Evolutionary conservation across 2,888 invertebrate genomes (phyloP).

Genomic region (Meandrusa payeni): DNA sequence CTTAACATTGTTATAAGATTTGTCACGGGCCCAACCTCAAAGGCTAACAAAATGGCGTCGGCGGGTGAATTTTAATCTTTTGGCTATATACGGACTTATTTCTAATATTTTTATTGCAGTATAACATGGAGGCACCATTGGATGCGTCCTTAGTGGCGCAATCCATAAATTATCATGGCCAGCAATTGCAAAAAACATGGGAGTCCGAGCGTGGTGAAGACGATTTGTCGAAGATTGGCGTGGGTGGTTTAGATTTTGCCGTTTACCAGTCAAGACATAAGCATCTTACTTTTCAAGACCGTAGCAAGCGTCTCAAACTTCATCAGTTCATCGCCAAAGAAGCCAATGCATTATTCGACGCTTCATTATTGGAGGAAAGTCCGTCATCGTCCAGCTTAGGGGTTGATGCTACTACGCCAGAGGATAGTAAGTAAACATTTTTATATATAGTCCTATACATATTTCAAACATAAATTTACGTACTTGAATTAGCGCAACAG

Average conservation of each 20-base stretch:
- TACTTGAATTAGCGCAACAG: too few relatives aligned
- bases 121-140: constrained; percentile 62
- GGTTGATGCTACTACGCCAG: constrained; percentile 73
- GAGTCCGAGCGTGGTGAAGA: constrained; percentile 91
- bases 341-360: constrained; percentile 87
- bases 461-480: too few relatives aligned
- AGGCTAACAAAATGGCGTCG: constrained; percentile 26
- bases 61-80: too few relatives aligned
- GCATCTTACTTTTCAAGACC: constrained; percentile 90
- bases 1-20: not conserved
- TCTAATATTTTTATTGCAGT: not conserved
- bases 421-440: constrained; percentile 79
- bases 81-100: not conserved
- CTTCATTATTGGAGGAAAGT: constrained; percentile 67
- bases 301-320: constrained; percentile 90
- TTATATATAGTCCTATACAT: too few relatives aligned
- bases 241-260: constrained; percentile 84
- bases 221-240: constrained; percentile 84
- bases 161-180: constrained; percentile 91
- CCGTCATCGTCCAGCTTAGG: constrained; percentile 73
- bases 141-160: constrained; percentile 83
- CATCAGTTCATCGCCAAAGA: constrained; percentile 94
- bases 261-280: constrained; percentile 90
- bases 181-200: constrained; percentile 93
- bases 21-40: constrained; percentile 9